A percentile compares a stretch with the other conserved stretches of the same genome.
phyloP scores from a whole-genome alignment of 2,797 vertebrate genomes.

The Rhabdophis nuchalis region DNA sequence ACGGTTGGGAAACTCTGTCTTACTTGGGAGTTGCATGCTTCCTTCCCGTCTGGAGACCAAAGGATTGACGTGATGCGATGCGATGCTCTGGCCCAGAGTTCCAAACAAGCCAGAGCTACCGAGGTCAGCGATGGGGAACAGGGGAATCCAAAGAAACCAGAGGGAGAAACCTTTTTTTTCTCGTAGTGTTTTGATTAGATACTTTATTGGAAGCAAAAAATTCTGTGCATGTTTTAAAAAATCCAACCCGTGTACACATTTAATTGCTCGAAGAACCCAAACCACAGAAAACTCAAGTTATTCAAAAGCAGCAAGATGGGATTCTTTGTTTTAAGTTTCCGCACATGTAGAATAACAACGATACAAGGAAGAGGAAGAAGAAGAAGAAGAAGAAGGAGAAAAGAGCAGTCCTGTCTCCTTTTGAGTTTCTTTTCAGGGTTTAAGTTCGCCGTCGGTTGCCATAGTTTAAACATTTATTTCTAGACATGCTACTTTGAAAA shows the following conservation, averaged over 20 bases:
- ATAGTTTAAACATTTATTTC: constrained; percentile 75
- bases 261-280: constrained; percentile 48
- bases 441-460: constrained; percentile 66
- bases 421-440: constrained; percentile 56
- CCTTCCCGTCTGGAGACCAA: background rate
- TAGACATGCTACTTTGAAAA: constrained; percentile 76
- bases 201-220: constrained; percentile 53
- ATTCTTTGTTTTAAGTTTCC: background rate
- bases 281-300: constrained; percentile 47
- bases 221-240: constrained; percentile 43
- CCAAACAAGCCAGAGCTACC: background rate
- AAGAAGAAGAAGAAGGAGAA: background rate
- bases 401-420: constrained; percentile 51
- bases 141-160: background rate
- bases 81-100: background rate
- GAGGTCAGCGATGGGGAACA: background rate
- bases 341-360: constrained; percentile 38
- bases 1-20: background rate
- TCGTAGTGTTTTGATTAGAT: constrained; percentile 55
- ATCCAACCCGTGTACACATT: constrained; percentile 32
- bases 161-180: constrained; percentile 1
- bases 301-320: constrained; percentile 52
- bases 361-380: constrained; percentile 17
- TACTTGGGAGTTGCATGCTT: background rate
- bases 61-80: background rate